Base-by-base conservation (phyloP, 1,140 invertebrate genomes). In the Drosophila sp. region DNA sequence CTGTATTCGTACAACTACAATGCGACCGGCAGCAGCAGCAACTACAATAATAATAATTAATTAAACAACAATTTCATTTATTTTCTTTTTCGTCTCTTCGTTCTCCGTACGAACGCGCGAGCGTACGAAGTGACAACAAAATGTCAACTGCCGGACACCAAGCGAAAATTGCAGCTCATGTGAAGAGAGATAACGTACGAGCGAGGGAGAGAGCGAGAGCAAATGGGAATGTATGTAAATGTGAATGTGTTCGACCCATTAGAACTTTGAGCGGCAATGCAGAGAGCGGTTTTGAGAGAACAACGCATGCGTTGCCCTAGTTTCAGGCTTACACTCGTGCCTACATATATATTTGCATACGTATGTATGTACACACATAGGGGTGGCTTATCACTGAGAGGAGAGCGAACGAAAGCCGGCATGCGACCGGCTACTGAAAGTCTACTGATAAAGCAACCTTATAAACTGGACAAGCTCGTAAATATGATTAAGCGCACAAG, bases 41-140 rank as follows among this genome's bases (percentile, higher is more conserved):
- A 56, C 18, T 27, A 51, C 25, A 53, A 54, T 53, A 38, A 67
- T 48, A 84, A 77, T 78, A 70, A 76, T 86, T 81, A 81, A 81
- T 86, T 50, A 29, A 77, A 71, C 76, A 51, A 46, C 66, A 73
- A 70, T 73, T 16, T 11, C 43, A 41, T 77, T 29, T 29, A 62
- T 70, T 71, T 29, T 14, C 16, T 70, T 63, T 67, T 32, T 13
- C 18, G 36, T 34, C 8, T 48, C 45, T 48, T n/a, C 25, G 16
- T 32, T 50, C 27, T 50, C 7, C 14, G 16, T 50, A 14, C 38
- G n/a, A 71, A 50, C 53, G 34, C 50, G 14, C 36, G 75, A 62
- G 43, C 53, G 46, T 61, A 78, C 76, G 51, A 72, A 41, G 14
- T 54, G 75, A 75, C 71, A 74, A 70, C 72, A 78, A 62, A 72